Percentiles rank a stretch among this genome's conserved stretches.
Evolutionary conservation across 2,797 vertebrate species (phyloP).

Genomic region (Vireo griseus): DNA sequence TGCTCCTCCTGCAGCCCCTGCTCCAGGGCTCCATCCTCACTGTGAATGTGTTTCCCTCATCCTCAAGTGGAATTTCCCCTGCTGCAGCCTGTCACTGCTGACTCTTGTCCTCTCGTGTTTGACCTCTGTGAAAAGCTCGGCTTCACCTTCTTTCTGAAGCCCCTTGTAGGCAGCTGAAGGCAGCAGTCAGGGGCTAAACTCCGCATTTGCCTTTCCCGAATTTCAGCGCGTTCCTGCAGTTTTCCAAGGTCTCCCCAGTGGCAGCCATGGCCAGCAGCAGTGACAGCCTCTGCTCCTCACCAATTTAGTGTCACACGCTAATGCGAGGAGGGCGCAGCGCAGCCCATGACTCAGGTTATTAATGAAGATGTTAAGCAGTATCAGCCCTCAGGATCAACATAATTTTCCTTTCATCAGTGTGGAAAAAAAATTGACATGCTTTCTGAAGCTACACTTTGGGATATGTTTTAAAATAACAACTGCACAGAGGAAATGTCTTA

Average conservation of each 20-base stretch:
- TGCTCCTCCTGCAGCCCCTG: neutral
- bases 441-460: conserved; percentile 56
- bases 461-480: conserved; percentile 50
- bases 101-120: neutral
- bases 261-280: neutral
- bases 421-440: conserved; percentile 29
- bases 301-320: neutral
- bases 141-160: neutral
- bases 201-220: neutral
- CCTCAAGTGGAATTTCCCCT: neutral
- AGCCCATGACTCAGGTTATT: conserved; percentile 47
- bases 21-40: neutral
- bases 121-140: neutral
- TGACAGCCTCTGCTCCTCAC: neutral
- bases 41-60: accelerated
- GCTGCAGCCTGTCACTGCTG: neutral
- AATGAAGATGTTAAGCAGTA: conserved; percentile 46
- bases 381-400: conserved; percentile 60
- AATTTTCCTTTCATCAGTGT: conserved; percentile 46
- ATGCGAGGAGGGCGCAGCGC: neutral
- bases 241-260: neutral
- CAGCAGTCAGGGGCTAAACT: neutral
- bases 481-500: conserved; percentile 14
- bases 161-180: neutral
- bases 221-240: neutral